Evolutionary conservation across 2,113 vertebrate genomes (phyloP).

Genomic region (Megaceryle maxima): DNA sequence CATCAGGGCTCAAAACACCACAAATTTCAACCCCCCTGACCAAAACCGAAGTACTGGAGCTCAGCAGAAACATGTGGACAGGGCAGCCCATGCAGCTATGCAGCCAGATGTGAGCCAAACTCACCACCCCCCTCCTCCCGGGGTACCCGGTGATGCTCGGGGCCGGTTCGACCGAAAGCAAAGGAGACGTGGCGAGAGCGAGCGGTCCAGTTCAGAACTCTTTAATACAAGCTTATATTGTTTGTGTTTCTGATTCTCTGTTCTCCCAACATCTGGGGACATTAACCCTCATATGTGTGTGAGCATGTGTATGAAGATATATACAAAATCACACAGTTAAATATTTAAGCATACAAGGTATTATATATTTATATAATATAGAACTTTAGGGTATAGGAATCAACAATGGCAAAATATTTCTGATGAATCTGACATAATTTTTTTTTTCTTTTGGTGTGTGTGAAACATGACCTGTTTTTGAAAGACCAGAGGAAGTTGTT

Average conservation of each 20-base stretch:
- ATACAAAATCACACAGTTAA: constrained; percentile 76
- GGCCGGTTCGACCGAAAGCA: not conserved
- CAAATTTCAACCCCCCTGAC: not conserved
- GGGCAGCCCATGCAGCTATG: not conserved
- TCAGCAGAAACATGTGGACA: not conserved
- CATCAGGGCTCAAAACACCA: not conserved
- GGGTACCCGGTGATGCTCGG: fast-evolving
- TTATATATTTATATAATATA: constrained; percentile 88
- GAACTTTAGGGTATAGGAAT: constrained; percentile 83
- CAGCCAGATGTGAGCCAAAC: not conserved
- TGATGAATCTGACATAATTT: constrained; percentile 74
- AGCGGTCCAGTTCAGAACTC: constrained; percentile 67
- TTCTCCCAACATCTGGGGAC: constrained; percentile 61
- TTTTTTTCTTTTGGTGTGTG: not conserved
- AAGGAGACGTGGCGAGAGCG: constrained; percentile 43
- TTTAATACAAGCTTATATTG: constrained; percentile 74
- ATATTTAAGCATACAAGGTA: constrained; percentile 81
- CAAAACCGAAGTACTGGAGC: not conserved
- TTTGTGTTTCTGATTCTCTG: constrained; percentile 65
- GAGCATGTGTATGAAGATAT: constrained; percentile 59
- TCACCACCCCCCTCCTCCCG: fast-evolving
- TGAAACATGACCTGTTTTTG: constrained; percentile 78
- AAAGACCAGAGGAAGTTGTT: constrained; percentile 70
- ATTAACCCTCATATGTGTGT: constrained; percentile 55
- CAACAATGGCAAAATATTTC: constrained; percentile 85